Conservation (phyloP, 2,888 invertebrate species). For the Yponomeuta cagnagella region DNA sequence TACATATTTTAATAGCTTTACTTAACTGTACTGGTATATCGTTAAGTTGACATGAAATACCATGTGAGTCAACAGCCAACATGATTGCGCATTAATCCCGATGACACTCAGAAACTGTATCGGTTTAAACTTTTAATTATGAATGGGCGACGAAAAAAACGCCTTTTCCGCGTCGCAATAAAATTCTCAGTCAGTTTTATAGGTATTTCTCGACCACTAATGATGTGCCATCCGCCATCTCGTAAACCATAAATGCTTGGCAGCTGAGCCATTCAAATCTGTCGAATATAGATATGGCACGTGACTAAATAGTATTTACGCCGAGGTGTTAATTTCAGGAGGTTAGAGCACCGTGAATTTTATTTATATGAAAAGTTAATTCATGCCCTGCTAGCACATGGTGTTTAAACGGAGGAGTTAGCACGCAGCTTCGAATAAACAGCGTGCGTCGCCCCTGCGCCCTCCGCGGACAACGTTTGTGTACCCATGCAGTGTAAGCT, state of each 20-base stretch:
- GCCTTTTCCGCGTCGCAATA: slow-evolving; percentile 9
- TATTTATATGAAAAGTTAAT: slow-evolving; percentile 77
- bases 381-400: slow-evolving; percentile 68
- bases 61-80: slow-evolving; percentile 19
- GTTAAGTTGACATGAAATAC: slow-evolving; percentile 13
- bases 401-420: slow-evolving; percentile 73
- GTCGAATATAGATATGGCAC: slow-evolving; percentile 43
- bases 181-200: slow-evolving; percentile 8
- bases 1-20: neutral
- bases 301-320: slow-evolving; percentile 67
- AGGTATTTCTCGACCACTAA: slow-evolving; percentile 13
- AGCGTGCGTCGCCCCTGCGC: slow-evolving; percentile 23
- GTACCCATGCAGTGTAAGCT: slow-evolving; percentile 16
- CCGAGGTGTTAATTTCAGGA: slow-evolving; percentile 74
- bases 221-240: slow-evolving; percentile 26
- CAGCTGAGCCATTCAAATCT: slow-evolving; percentile 14
- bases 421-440: slow-evolving; percentile 69
- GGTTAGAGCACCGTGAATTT: slow-evolving; percentile 75
- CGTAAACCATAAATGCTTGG: slow-evolving; percentile 37
- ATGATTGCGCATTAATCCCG: slow-evolving; percentile 28
- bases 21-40: neutral
- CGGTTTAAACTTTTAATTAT: slow-evolving; percentile 22
- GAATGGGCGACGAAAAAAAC: slow-evolving; percentile 17
- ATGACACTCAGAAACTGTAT: slow-evolving; percentile 20
- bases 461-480: slow-evolving; percentile 26